phyloP scores from a whole-genome alignment of 2,113 vertebrate genomes.

The Corythornis vintsioides region DNA sequence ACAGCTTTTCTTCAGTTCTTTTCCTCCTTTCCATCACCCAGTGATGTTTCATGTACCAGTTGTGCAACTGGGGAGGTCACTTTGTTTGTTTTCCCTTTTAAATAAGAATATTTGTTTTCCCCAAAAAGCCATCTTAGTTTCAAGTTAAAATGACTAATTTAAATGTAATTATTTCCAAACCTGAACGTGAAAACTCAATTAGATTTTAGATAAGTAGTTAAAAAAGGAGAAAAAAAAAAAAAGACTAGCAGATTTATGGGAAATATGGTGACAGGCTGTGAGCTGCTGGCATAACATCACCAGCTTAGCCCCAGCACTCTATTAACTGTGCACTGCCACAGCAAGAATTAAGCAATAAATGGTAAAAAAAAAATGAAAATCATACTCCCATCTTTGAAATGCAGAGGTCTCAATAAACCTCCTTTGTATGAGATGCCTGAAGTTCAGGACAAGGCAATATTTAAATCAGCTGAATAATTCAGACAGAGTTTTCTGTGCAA shows the following conservation, averaged over 20 bases:
- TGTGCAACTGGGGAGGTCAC: neutral
- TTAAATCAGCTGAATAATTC: slow-evolving; percentile 58
- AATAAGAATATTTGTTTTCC: neutral
- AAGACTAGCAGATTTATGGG: neutral
- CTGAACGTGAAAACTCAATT: neutral
- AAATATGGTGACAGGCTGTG: neutral
- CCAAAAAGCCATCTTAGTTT: neutral
- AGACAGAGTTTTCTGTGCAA: neutral
- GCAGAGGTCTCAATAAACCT: slow-evolving; percentile 12
- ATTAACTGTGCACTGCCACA: neutral
- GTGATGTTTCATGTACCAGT: neutral
- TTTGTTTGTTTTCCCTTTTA: neutral
- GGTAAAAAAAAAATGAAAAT: slow-evolving; percentile 18
- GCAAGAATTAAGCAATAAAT: slow-evolving; percentile 21
- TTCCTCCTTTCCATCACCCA: neutral
- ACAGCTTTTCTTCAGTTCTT: neutral
- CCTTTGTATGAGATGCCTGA: slow-evolving; percentile 10
- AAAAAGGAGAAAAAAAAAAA: neutral
- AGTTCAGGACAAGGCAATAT: neutral
- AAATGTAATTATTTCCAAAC: neutral
- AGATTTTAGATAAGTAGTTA: neutral
- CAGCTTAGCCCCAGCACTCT: neutral
- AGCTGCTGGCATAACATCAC: neutral
- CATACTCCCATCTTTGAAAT: neutral
- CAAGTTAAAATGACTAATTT: neutral